Conservation (phyloP, 2,113 vertebrate genomes). For the Rallus limicola region DNA sequence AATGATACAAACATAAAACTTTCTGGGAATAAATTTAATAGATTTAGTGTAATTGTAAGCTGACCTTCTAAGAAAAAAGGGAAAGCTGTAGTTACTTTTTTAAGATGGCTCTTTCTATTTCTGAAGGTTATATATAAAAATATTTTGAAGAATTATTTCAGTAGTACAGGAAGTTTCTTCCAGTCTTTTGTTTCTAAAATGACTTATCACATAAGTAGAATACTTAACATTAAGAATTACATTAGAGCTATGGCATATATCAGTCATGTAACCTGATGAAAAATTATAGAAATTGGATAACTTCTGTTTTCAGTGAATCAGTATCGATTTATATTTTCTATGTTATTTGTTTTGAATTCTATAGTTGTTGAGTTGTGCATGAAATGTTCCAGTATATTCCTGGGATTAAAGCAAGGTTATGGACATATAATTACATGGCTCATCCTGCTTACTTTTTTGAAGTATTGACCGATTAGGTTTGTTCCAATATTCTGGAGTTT, state of each 20-base stretch:
- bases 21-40: background rate
- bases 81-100: background rate
- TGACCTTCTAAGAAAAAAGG: background rate
- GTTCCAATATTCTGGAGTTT: background rate
- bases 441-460: conserved; percentile 9
- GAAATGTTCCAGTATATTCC: background rate
- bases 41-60: background rate
- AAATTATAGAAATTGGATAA: background rate
- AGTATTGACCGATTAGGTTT: conserved; percentile 11
- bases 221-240: background rate
- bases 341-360: background rate
- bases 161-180: background rate
- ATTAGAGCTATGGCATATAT: background rate
- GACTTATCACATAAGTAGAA: background rate
- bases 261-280: background rate
- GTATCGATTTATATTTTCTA: background rate
- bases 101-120: background rate
- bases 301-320: background rate
- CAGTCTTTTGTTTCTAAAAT: background rate
- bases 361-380: background rate
- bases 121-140: background rate
- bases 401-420: background rate
- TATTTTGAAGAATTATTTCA: background rate
- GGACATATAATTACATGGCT: background rate
- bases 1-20: background rate